A percentile compares a stretch with the other conserved stretches of the same genome.
Conservation (phyloP, 2,113 vertebrate species). For the Anser cygnoides region DNA sequence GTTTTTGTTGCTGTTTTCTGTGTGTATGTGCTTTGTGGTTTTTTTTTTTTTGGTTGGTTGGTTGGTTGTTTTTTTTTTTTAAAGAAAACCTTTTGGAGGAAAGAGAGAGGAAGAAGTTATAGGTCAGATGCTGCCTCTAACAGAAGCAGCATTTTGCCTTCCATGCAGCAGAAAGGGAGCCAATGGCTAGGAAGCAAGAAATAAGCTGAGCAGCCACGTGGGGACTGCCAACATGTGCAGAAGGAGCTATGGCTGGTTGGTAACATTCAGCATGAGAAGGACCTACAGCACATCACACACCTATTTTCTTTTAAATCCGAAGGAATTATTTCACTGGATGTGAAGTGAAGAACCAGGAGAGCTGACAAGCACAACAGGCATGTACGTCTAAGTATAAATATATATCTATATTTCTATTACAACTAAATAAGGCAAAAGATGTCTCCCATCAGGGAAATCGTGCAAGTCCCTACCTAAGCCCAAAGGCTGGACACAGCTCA, state of each 20-base stretch:
- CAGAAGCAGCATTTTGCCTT: neutral
- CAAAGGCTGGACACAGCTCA: neutral
- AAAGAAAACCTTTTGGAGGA: neutral
- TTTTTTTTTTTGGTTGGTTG: too few relatives aligned
- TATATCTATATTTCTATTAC: neutral
- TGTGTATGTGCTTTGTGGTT: too few relatives aligned
- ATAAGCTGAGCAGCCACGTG: neutral
- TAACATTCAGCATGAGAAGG: accelerated
- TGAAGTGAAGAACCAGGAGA: neutral
- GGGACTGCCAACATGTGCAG: neutral
- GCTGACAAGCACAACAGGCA: neutral
- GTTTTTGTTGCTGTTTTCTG: too few relatives aligned
- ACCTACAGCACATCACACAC: neutral
- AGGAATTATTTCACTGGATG: neutral
- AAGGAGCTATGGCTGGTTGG: neutral
- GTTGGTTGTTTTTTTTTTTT: neutral
- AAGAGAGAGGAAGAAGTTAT: neutral
- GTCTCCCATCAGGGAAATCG: neutral
- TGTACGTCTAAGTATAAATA: neutral
- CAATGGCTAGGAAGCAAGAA: neutral
- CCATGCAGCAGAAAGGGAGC: neutral
- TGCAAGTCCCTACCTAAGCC: neutral
- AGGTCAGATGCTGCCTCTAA: neutral
- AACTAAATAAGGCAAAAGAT: neutral
- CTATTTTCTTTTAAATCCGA: neutral